A percentile compares a stretch with the other conserved stretches of the same genome.
These are phyloP conservation scores for Lasioglossum oenotherae DNA, from an alignment of 2,888 invertebrate species.

Conservation along the genomic window DNA sequence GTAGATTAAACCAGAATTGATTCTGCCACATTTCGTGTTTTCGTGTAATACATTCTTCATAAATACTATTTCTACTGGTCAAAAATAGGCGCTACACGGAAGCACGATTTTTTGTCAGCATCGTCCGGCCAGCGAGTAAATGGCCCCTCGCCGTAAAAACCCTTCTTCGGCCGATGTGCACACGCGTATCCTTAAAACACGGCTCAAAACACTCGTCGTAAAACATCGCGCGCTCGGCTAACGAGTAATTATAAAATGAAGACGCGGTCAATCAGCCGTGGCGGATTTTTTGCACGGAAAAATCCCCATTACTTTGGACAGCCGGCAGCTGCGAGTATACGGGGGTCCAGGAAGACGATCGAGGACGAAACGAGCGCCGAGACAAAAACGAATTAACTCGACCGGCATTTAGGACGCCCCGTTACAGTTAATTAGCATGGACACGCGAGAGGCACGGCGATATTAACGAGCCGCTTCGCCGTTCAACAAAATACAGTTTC, in stretches of 20 bases:
- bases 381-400: slow-evolving; percentile 53
- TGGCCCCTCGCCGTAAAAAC: neutral
- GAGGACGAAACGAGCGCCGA: slow-evolving; percentile 42
- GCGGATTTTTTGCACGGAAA: slow-evolving; percentile 33
- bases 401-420: slow-evolving; percentile 45
- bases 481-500: slow-evolving; percentile 35
- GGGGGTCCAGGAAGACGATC: slow-evolving; percentile 18
- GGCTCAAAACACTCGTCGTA: neutral
- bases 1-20: too few species aligned
- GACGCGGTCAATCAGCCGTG: slow-evolving; percentile 12
- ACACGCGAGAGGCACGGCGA: slow-evolving; percentile 14
- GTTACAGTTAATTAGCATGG: slow-evolving; percentile 52
- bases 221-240: neutral
- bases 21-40: too few species aligned
- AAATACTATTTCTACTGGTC: too few species aligned
- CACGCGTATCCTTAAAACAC: neutral
- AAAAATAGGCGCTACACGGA: too few species aligned
- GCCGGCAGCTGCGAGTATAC: neutral
- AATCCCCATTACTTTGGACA: slow-evolving; percentile 31
- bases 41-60: too few species aligned
- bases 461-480: slow-evolving; percentile 39
- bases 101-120: neutral
- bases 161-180: neutral
- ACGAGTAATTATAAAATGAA: slow-evolving; percentile 6
- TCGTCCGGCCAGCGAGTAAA: neutral